These are phyloP conservation scores for Entomyzon cyanotis DNA, from an alignment of 2,113 vertebrate species.

Conservation along the genomic window DNA sequence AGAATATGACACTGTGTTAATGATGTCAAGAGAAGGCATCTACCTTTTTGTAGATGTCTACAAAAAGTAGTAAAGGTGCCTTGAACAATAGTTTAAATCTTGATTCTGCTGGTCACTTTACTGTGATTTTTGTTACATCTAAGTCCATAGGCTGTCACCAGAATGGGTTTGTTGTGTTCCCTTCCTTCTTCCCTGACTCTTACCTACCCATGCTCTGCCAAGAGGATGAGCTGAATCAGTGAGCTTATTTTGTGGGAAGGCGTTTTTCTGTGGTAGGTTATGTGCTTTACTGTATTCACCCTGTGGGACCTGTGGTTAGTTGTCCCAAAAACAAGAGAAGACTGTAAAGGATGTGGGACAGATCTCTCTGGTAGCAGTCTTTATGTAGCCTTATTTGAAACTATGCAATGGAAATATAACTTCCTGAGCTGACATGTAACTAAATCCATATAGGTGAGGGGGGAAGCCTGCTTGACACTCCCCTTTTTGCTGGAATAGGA, in stretches of 20 bases:
- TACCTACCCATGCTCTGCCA: not conserved
- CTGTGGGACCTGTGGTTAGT: rapidly evolving
- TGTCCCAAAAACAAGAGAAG: not conserved
- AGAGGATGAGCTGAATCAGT: not conserved
- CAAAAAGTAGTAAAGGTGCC: not conserved
- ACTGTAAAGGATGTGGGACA: not conserved
- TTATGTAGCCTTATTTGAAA: not conserved
- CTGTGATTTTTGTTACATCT: not conserved
- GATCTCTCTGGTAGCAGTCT: not conserved
- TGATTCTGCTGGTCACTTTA: not conserved
- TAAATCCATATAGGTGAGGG: not conserved
- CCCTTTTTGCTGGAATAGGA: not conserved
- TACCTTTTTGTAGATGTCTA: not conserved
- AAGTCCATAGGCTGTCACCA: not conserved
- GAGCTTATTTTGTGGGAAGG: not conserved
- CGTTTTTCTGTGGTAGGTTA: not conserved
- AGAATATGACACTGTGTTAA: not conserved
- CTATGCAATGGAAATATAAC: not conserved
- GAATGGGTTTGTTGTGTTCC: not conserved
- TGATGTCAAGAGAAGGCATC: not conserved
- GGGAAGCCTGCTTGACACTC: not conserved
- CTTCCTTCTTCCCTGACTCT: not conserved
- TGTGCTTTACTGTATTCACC: not conserved
- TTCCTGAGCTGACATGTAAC: not conserved
- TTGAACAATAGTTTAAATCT: not conserved